phyloP scores from a whole-genome alignment of 2,888 invertebrate species.

The Lithophane ornitopus region DNA sequence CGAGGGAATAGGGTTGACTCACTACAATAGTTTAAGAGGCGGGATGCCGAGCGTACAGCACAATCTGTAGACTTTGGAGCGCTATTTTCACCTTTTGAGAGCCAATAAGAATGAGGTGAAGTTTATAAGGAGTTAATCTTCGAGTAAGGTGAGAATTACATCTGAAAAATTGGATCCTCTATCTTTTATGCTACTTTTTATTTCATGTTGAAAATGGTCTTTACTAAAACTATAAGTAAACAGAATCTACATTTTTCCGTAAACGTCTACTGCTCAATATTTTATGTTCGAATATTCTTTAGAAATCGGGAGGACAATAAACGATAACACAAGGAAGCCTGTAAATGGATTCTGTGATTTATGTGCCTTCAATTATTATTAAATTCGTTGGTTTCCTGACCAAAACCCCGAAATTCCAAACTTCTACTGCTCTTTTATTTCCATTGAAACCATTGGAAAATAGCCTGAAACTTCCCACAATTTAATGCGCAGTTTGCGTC shows the following conservation, averaged over 20 bases:
- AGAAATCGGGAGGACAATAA: not conserved
- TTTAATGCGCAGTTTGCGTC: not conserved
- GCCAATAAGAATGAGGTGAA: constrained; percentile 36
- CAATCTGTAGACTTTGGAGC: constrained; percentile 37
- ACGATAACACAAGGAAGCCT: not conserved
- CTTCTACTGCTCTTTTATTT: not conserved
- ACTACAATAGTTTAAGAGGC: constrained; percentile 54
- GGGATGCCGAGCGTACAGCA: constrained; percentile 30
- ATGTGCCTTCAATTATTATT: not conserved
- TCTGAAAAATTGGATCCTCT: constrained; percentile 25
- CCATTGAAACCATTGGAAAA: not conserved
- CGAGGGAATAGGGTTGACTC: constrained; percentile 44
- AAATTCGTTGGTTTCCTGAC: not conserved
- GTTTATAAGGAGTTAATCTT: constrained; percentile 45
- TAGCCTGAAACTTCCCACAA: constrained; percentile 8
- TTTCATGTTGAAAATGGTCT: not conserved
- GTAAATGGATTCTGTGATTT: not conserved
- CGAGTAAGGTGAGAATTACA: constrained; percentile 15
- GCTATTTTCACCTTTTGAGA: constrained; percentile 42
- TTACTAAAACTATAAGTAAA: not conserved
- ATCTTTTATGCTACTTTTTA: not conserved
- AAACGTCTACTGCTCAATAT: not conserved
- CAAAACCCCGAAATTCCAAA: not conserved
- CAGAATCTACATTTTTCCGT: not conserved
- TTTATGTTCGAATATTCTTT: not conserved